A percentile compares a stretch with the other conserved stretches of the same genome.
Evolutionary conservation across 2,888 invertebrate genomes (phyloP).

Genomic region (Drosophila buzzatii): DNA sequence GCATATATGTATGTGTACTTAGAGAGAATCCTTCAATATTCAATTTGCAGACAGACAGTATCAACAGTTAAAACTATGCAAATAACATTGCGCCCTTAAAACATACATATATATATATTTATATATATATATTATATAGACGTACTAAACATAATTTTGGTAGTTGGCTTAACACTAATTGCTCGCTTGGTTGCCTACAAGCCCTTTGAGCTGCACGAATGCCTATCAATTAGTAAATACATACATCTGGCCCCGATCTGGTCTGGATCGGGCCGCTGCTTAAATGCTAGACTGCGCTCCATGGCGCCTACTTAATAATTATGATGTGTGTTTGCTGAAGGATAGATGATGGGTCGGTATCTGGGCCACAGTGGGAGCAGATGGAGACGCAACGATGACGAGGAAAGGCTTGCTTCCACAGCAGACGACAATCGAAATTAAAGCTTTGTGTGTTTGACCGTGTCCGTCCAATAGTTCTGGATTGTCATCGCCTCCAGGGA

Average conservation of each 20-base stretch:
- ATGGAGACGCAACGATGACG: background rate
- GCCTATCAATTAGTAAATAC: constrained; percentile 72
- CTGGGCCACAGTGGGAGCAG: constrained; percentile 1
- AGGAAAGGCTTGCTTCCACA: background rate
- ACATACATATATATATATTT: constrained; percentile 15
- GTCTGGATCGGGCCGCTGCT: constrained; percentile 18
- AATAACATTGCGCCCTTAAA: constrained; percentile 65
- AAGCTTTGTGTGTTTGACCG: constrained; percentile 95
- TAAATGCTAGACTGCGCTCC: constrained; percentile 48
- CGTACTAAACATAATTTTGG: constrained; percentile 73
- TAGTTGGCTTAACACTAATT: constrained; percentile 69
- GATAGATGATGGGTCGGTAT: background rate
- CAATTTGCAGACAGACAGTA: constrained; percentile 21
- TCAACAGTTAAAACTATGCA: constrained; percentile 47
- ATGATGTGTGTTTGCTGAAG: constrained; percentile 43
- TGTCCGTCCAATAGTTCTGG: constrained; percentile 97
- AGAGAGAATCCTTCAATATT: constrained; percentile 18
- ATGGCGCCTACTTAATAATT: constrained; percentile 49
- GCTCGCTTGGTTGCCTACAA: constrained; percentile 45
- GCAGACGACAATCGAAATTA: constrained; percentile 84
- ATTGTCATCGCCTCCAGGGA: constrained; percentile 97
- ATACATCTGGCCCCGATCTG: constrained; percentile 17
- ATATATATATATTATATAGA: constrained; percentile 28
- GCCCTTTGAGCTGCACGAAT: constrained; percentile 39
- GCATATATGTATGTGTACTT: background rate